These are phyloP conservation scores for Psammodynastes pulverulentus DNA, from an alignment of 2,113 vertebrate species.

Conservation along the genomic window DNA sequence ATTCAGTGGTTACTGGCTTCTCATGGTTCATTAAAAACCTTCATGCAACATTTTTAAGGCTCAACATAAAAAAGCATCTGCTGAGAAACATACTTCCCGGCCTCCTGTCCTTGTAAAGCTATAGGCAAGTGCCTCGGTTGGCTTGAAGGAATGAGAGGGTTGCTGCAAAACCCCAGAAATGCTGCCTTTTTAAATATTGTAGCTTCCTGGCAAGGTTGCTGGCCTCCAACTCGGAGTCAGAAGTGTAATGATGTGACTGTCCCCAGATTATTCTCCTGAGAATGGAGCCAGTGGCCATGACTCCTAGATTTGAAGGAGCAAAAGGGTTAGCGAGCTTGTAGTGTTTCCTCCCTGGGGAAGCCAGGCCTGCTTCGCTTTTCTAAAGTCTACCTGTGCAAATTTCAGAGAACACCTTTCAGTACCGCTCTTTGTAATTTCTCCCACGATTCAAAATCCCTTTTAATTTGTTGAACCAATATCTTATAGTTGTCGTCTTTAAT, in stretches of 20 bases:
- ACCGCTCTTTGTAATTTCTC: no score
- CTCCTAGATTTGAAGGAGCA: neutral
- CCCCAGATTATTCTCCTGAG: slow-evolving; percentile 10
- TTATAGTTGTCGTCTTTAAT: no score
- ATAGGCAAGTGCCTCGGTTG: neutral
- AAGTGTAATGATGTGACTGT: neutral
- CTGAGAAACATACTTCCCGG: slow-evolving; percentile 6
- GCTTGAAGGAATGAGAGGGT: neutral
- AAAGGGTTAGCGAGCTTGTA: neutral
- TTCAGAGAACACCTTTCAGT: neutral
- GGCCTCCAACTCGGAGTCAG: slow-evolving; percentile 10
- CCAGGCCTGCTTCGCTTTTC: neutral
- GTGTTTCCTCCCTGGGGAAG: neutral
- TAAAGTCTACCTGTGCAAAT: neutral
- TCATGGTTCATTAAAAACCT: slow-evolving; percentile 21
- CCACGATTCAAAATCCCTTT: no score
- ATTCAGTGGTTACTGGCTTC: slow-evolving; percentile 40
- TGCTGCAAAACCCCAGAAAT: slow-evolving; percentile 1
- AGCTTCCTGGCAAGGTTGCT: neutral
- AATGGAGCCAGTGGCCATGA: neutral
- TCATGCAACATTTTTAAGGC: slow-evolving; percentile 35
- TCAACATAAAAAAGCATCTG: slow-evolving; percentile 20
- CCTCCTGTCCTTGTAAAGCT: slow-evolving; percentile 7
- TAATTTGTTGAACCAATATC: no score
- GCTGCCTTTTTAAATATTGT: neutral